Percentiles rank a stretch among this genome's conserved stretches.
Conservation (phyloP, 2,888 invertebrate species). For the Melanophora roralis region DNA sequence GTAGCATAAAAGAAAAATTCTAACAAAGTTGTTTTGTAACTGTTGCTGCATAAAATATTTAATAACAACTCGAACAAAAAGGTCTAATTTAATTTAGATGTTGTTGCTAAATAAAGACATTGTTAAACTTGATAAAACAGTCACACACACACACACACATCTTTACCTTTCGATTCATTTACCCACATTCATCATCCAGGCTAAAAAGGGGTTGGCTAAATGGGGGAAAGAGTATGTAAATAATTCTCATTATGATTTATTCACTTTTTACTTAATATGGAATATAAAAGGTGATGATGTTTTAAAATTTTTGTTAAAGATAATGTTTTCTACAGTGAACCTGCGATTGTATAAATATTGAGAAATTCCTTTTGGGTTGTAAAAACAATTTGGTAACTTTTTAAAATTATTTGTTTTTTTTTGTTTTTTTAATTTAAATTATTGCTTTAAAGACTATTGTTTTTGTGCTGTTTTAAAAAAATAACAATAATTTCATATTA, state of each 20-base stretch:
- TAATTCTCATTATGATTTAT: slow-evolving; percentile 31
- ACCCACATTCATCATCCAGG: slow-evolving; percentile 3
- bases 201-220: background rate
- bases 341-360: no score
- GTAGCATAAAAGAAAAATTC: slow-evolving; percentile 23
- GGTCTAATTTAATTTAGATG: slow-evolving; percentile 65
- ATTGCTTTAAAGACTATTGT: no score
- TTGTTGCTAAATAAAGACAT: slow-evolving; percentile 49
- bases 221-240: slow-evolving; percentile 4
- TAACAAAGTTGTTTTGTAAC: slow-evolving; percentile 22
- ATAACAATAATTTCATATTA: no score
- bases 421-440: no score
- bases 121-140: slow-evolving; percentile 3
- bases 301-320: background rate
- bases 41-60: slow-evolving; percentile 4
- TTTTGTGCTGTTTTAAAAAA: no score
- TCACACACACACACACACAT: background rate
- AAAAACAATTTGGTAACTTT: no score
- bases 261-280: background rate
- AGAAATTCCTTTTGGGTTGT: no score
- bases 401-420: no score
- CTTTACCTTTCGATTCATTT: background rate
- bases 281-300: slow-evolving; percentile 5
- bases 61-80: slow-evolving; percentile 51
- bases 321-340: no score